Evolutionary conservation across 2,113 vertebrate genomes (phyloP).

Genomic region (Melanocharis versteri): DNA sequence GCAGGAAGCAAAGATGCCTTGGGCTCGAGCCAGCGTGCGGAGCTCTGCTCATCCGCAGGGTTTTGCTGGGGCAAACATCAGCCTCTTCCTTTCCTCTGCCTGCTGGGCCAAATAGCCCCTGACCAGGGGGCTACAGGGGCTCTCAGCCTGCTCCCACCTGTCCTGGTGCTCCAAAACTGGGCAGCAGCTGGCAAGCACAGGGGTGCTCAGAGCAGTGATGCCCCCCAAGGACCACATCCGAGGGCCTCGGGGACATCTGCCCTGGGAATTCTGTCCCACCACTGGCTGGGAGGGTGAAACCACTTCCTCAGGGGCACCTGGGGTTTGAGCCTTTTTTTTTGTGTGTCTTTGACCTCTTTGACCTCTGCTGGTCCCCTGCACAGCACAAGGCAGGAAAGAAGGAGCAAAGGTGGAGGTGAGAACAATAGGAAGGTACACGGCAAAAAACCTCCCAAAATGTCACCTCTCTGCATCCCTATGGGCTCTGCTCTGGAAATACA

Average conservation of each 20-base stretch:
- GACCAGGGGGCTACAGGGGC: too few species aligned
- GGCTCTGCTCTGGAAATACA: background rate
- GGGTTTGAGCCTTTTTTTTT: background rate
- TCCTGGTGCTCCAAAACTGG: background rate
- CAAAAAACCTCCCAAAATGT: background rate
- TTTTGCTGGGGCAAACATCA: background rate
- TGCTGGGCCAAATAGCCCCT: background rate
- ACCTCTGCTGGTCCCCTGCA: background rate
- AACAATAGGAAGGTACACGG: background rate
- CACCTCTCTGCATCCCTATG: background rate
- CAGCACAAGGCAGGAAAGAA: background rate
- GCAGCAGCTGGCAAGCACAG: background rate
- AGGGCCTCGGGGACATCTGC: rapidly evolving
- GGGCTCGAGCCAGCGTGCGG: background rate
- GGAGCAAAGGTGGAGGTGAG: background rate
- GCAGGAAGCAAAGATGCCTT: slow-evolving; percentile 45
- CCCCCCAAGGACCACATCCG: rapidly evolving
- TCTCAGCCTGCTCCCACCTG: background rate
- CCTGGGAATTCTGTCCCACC: background rate
- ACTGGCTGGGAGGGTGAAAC: background rate
- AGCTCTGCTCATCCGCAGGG: background rate
- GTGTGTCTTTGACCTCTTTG: background rate
- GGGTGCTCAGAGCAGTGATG: background rate
- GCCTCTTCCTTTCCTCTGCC: background rate
- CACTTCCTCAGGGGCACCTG: background rate